Percentiles rank a stretch among this genome's conserved stretches.
Conservation (phyloP, 1,140 invertebrate genomes). For the Drosophila mojavensis region DNA sequence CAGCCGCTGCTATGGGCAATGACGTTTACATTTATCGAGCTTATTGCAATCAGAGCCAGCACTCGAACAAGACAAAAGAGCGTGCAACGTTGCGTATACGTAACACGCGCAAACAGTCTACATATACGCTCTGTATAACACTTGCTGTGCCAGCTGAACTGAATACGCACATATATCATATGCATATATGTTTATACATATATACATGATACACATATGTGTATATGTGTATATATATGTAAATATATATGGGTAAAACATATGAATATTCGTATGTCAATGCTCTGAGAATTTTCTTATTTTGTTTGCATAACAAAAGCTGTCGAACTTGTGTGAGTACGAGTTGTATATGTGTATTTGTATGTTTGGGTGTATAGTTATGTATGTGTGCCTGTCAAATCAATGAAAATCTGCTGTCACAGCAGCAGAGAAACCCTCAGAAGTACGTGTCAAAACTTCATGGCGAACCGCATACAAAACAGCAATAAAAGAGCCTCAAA, state of each 20-base stretch:
- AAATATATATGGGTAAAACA: background rate
- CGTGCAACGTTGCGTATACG: constrained; percentile 49
- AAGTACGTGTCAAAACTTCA: constrained; percentile 43
- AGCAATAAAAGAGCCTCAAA: constrained; percentile 3
- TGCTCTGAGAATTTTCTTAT: constrained; percentile 16
- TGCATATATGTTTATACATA: no score
- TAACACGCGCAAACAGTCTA: constrained; percentile 11
- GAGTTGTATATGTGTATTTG: background rate
- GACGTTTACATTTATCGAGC: constrained; percentile 7
- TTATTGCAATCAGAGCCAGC: constrained; percentile 28
- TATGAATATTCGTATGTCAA: background rate
- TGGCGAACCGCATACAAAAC: constrained; percentile 5
- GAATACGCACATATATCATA: background rate
- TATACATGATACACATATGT: background rate
- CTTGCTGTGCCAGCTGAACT: no score
- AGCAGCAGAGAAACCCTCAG: constrained; percentile 32
- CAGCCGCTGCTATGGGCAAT: background rate
- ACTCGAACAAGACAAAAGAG: constrained; percentile 10
- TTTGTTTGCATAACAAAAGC: constrained; percentile 29
- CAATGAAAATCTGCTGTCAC: constrained; percentile 63
- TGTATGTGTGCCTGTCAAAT: constrained; percentile 42
- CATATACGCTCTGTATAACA: background rate
- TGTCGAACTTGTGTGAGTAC: constrained; percentile 6
- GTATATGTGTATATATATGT: background rate
- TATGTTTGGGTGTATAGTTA: constrained; percentile 8